Evolutionary conservation across 2,113 vertebrate species (phyloP).

Genomic region (Tachycineta bicolor): DNA sequence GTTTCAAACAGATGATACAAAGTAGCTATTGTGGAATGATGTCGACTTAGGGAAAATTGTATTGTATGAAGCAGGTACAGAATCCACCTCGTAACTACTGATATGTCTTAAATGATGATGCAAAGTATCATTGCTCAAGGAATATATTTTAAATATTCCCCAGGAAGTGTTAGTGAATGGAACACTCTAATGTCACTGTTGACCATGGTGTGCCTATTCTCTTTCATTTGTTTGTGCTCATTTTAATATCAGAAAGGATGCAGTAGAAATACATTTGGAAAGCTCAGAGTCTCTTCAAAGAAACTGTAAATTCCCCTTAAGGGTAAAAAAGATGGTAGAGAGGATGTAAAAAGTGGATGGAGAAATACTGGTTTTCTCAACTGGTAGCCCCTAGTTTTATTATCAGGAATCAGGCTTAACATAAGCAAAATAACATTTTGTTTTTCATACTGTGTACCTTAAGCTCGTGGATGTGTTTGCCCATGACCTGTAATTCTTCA

Average conservation of each 20-base stretch:
- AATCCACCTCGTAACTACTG: background rate
- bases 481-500: background rate
- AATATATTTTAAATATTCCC: background rate
- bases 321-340: background rate
- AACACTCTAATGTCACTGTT: background rate
- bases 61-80: background rate
- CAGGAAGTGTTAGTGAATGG: background rate
- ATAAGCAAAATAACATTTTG: background rate
- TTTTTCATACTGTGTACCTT: background rate
- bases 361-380: background rate
- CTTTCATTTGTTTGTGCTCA: background rate
- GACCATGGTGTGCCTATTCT: background rate
- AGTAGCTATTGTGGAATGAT: background rate
- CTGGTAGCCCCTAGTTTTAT: background rate
- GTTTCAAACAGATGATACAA: background rate
- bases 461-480: background rate
- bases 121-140: background rate
- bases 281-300: background rate
- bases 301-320: background rate
- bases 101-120: background rate
- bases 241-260: background rate
- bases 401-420: background rate
- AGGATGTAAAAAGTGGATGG: background rate
- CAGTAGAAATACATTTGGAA: background rate
- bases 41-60: background rate